Evolutionary conservation across 2,113 vertebrate genomes (phyloP), one percentile per base, ranked within the genome.

Genomic region (Meriones unguiculatus): DNA sequence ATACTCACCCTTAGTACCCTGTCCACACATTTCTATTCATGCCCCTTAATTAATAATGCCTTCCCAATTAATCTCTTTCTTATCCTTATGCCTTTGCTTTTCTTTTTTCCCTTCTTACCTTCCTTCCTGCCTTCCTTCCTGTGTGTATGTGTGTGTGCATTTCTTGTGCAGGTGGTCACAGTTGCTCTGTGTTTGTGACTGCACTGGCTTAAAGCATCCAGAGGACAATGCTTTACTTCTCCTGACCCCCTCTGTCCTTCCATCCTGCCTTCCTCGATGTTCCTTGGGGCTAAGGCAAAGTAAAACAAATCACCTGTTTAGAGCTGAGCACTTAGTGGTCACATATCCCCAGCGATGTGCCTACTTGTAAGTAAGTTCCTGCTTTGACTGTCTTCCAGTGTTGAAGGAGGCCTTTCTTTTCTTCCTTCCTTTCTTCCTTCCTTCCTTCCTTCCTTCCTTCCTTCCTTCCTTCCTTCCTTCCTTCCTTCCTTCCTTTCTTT

Each of bases 361-460:
- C 14, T 32, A 54, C 50, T 80, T 35, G n/a, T n/a, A n/a, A n/a
- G 54, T 35, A 7, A 54, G 77, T 54, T 80, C 50, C 77, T 54
- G 50, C 50, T 54, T 80, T 80, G 28, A 32, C 30, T 13, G 15
- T 54, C 8, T 54, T 50, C 15, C 7, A 54, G 46, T 78, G 15
- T 15, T 15, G 30, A 50, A 78, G 24, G 73, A 41, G 38, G 25
- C 41, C 10, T 28, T 20, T 50, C 5, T 8, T 75, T 28, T 12
- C 12, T 11, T 3, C 12, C 11, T 30, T 12, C 4, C 28, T 67
- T 11, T 30, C 13, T 30, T 32, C 30, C 4, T 25, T 22, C 67
- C 5, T 12, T 5, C 3, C 4, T 11, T 12, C 11, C 13, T 28
- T 9, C 11, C 12, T 10, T 4, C 4, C 11, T 28, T 30, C 30